phyloP scores from a whole-genome alignment of 2,797 vertebrate species.

The Botia almorhae region DNA sequence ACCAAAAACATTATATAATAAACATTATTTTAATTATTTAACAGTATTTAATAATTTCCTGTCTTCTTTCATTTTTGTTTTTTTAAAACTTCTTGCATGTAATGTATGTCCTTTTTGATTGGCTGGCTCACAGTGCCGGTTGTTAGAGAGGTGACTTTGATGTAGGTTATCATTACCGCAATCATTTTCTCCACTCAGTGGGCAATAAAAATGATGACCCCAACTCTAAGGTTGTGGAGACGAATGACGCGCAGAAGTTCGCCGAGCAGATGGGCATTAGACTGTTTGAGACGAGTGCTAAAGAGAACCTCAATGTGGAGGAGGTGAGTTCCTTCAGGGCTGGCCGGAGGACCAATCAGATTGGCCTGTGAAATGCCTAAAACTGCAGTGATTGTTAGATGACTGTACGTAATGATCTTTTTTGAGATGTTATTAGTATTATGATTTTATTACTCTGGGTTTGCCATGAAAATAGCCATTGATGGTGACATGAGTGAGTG shows the following conservation, averaged over 20 bases:
- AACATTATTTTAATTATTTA: too few relatives aligned
- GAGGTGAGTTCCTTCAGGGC: slow-evolving; percentile 79
- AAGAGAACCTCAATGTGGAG: slow-evolving; percentile 98
- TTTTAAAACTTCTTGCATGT: background rate
- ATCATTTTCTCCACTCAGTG: slow-evolving; percentile 73
- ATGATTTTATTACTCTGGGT: too few relatives aligned
- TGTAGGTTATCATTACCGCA: too few relatives aligned
- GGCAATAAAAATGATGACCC: slow-evolving; percentile 99
- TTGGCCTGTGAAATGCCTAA: background rate
- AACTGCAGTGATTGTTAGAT: too few relatives aligned
- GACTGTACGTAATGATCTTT: too few relatives aligned
- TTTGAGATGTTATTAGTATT: too few relatives aligned
- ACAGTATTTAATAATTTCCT: background rate
- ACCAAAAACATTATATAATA: background rate
- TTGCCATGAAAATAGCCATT: too few relatives aligned
- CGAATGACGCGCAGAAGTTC: slow-evolving; percentile 96
- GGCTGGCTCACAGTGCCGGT: background rate
- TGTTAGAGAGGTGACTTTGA: too few relatives aligned
- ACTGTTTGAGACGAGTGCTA: slow-evolving; percentile 97
- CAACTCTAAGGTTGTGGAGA: slow-evolving; percentile 97
- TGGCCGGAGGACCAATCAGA: slow-evolving; percentile 5
- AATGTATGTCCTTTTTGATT: background rate
- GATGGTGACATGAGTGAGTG: too few relatives aligned
- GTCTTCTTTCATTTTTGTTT: background rate
- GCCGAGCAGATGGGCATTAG: slow-evolving; percentile 99